A percentile compares a stretch with the other conserved stretches of the same genome.
phyloP scores from a whole-genome alignment of 2,888 invertebrate genomes.

The Galeruca laticollis region DNA sequence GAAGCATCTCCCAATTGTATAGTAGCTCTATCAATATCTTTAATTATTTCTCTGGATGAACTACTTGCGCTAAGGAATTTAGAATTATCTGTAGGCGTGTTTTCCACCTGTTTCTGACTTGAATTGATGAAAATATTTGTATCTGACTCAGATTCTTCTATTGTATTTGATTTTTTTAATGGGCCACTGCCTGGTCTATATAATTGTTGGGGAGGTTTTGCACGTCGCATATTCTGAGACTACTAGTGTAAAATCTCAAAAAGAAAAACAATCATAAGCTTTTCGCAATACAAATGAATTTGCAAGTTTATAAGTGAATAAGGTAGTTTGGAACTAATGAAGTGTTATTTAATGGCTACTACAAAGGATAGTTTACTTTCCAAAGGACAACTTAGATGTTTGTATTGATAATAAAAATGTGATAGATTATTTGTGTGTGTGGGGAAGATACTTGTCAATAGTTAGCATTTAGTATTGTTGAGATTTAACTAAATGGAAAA shows the following conservation, averaged over 20 bases:
- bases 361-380: too few relatives aligned
- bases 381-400: too few relatives aligned
- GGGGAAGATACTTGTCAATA: too few relatives aligned
- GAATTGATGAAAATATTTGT: conserved; percentile 55
- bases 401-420: too few relatives aligned
- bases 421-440: too few relatives aligned
- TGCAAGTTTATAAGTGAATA: too few relatives aligned
- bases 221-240: conserved; percentile 67
- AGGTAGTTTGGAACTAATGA: too few relatives aligned
- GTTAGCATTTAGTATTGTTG: too few relatives aligned
- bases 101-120: conserved; percentile 51
- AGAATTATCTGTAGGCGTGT: conserved; percentile 47
- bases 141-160: conserved; percentile 71
- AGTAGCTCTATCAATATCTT: conserved; percentile 53
- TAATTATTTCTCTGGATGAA: conserved; percentile 56
- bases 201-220: conserved; percentile 78
- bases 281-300: too few relatives aligned
- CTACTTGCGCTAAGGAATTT: conserved; percentile 55
- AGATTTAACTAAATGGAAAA: too few relatives aligned
- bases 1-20: conserved; percentile 52
- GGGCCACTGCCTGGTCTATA: conserved; percentile 85
- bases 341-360: too few relatives aligned
- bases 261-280: conserved; percentile 15
- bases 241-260: conserved; percentile 49
- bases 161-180: conserved; percentile 74